Conservation (phyloP, 2,113 vertebrate species). For the Myotis davidii region DNA sequence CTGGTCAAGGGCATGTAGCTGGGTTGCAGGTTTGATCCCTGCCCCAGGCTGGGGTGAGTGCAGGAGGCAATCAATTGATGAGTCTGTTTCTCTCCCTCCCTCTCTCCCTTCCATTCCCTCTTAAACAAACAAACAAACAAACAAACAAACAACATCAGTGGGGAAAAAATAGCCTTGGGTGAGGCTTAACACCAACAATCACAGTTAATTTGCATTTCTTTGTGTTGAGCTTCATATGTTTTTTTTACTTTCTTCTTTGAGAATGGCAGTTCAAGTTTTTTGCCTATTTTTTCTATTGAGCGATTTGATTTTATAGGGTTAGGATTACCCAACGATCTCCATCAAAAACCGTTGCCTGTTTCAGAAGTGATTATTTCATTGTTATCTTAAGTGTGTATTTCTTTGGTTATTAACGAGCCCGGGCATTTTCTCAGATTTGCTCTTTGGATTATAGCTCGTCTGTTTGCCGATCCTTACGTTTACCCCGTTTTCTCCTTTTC, state of each 20-base stretch:
- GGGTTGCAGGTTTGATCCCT: too few relatives aligned
- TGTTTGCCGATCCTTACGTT: not conserved
- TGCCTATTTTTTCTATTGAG: not conserved
- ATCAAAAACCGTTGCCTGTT: not conserved
- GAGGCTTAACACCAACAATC: not conserved
- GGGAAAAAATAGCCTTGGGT: too few relatives aligned
- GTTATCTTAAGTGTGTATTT: not conserved
- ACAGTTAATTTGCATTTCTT: not conserved
- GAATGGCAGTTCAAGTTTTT: not conserved
- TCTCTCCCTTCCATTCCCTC: too few relatives aligned
- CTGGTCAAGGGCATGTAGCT: too few relatives aligned
- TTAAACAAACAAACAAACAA: too few relatives aligned
- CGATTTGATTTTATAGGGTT: not conserved
- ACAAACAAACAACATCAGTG: too few relatives aligned
- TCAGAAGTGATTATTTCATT: not conserved
- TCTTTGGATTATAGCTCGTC: not conserved
- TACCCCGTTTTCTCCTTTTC: conserved; percentile 36
- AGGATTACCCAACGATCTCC: not conserved
- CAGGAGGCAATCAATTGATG: too few relatives aligned
- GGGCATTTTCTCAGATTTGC: not conserved
- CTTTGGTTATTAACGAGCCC: not conserved
- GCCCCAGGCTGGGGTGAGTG: too few relatives aligned
- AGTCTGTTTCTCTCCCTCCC: too few relatives aligned
- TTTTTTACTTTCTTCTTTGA: not conserved
- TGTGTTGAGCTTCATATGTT: not conserved